Evolutionary conservation across 2,888 invertebrate genomes (phyloP), one percentile per base, ranked within the genome.

Genomic region (Pachycephus smyrnensis): DNA sequence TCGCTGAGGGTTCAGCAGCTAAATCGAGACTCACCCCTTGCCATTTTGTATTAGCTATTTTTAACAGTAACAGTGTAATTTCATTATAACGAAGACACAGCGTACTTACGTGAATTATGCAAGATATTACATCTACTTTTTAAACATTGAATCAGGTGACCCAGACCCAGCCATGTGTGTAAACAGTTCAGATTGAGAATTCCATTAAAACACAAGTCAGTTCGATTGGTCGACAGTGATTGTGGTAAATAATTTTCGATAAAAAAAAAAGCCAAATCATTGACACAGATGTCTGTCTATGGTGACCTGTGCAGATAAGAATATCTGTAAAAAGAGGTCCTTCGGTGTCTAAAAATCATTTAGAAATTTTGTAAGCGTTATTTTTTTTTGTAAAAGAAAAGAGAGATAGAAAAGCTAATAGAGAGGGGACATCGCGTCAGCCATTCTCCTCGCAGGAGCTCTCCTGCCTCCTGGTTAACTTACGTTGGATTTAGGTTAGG

Each of bases 401-500:
- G 68, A 76, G 76, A 36, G 71, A 30, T 33, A 81, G 73, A 69
- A 75, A 75, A 75, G 69, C 68, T 73, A 55, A 40, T 68, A 68
- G 77, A 36, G 68, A n/a, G 30, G 11, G 36, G 68, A 31, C 15
- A 75, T 55, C 35, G 69, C 73, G 32, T 32, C 37, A 37, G 76
- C 31, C 23, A 23, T 55, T 55, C 55, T 55, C 23, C 23, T 55
- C 55, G 55, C 55, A 55, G 55, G 55, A 55, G 23, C 55, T 55
- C 2, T 55, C 55, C 55, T 55, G 55, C 2, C 2, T 55, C 55
- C 55, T 23, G 55, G 55, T 55, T 23, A 55, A 55, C 55, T 55
- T 55, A 23, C 55, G 23, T 23, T 55, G 55, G 23, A 9, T 55
- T 55, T 23, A 55, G 55, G 40, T 55, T 23, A 40, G 40, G 40